Conservation (phyloP, 2,113 vertebrate genomes). For the Festucalex cinctus region DNA sequence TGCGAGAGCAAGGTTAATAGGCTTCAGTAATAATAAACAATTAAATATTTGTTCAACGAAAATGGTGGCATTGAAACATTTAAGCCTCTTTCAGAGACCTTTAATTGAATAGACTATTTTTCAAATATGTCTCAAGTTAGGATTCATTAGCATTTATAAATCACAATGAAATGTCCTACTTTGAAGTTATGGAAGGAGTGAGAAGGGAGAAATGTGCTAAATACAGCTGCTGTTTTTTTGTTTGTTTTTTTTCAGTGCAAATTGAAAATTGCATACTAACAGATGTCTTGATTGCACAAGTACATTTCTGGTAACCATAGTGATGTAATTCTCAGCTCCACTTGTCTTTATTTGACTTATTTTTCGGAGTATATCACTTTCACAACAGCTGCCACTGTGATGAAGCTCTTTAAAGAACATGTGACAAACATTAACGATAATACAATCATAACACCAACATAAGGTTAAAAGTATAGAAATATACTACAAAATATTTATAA, state of each 20-base stretch:
- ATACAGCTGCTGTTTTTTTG: background rate
- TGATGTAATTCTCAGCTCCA: background rate
- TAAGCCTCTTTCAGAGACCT: background rate
- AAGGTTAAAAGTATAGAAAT: too few species aligned
- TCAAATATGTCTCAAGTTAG: background rate
- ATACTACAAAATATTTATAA: too few species aligned
- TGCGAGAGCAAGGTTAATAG: too few species aligned
- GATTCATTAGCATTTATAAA: background rate
- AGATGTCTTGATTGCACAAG: background rate
- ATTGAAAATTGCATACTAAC: background rate
- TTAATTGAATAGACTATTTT: background rate
- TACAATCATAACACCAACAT: too few species aligned
- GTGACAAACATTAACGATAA: too few species aligned
- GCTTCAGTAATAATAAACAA: background rate
- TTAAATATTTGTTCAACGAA: background rate
- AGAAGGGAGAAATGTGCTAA: background rate
- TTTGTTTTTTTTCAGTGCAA: background rate
- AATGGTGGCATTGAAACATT: background rate
- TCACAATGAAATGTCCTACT: background rate
- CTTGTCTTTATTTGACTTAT: too few species aligned
- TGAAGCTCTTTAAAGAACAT: too few species aligned
- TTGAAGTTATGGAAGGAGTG: background rate
- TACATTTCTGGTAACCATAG: background rate
- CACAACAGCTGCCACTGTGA: too few species aligned
- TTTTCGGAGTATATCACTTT: too few species aligned